phyloP scores from a whole-genome alignment of 2,113 vertebrate genomes.

The Micromys minutus region DNA sequence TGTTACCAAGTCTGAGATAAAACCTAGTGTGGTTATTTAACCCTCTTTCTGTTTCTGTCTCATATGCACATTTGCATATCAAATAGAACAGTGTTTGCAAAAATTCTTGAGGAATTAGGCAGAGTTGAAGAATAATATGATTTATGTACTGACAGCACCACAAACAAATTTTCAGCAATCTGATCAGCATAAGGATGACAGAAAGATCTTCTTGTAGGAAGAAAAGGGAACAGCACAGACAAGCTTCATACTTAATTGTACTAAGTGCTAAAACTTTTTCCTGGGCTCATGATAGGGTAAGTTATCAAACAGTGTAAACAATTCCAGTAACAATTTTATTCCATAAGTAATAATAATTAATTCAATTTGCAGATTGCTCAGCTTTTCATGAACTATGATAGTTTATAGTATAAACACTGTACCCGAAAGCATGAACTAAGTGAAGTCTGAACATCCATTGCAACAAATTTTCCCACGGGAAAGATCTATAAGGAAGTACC shows the following conservation, averaged over 20 bases:
- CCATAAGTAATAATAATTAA: conserved; percentile 46
- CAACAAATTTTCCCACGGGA: conserved; percentile 9
- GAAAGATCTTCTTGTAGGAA: background rate
- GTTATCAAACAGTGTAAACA: conserved; percentile 21
- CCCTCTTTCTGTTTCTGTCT: background rate
- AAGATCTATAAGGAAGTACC: conserved; percentile 3
- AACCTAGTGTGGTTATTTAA: background rate
- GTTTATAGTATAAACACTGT: background rate
- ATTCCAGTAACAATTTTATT: conserved; percentile 43
- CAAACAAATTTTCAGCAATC: background rate
- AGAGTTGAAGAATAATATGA: conserved; percentile 43
- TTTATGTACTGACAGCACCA: background rate
- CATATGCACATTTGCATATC: background rate
- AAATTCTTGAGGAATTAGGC: conserved; percentile 24
- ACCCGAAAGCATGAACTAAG: background rate
- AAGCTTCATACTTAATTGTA: background rate
- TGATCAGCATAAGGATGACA: conserved; percentile 22
- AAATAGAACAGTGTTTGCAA: conserved; percentile 39
- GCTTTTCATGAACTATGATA: background rate
- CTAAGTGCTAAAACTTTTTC: background rate
- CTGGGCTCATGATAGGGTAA: background rate
- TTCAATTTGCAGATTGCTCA: conserved; percentile 55
- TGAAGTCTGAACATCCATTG: background rate
- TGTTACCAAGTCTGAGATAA: background rate
- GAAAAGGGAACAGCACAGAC: background rate